Conservation (phyloP, 2,888 invertebrate genomes). For the Phasia obesa region DNA sequence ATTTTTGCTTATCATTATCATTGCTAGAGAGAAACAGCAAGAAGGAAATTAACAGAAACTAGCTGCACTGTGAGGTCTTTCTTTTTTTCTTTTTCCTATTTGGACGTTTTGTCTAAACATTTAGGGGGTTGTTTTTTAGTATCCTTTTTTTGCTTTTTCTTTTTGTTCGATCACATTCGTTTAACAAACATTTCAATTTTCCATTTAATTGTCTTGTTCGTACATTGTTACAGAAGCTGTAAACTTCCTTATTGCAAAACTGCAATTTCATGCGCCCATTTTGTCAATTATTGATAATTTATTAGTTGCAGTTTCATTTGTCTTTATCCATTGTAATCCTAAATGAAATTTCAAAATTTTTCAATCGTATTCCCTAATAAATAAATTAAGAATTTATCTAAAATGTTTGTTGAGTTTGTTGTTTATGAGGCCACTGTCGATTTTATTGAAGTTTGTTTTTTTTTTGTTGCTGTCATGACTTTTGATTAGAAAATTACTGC, state of each 20-base stretch:
- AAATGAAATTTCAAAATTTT: slow-evolving; percentile 29
- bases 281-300: slow-evolving; percentile 68
- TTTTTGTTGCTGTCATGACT: slow-evolving; percentile 28
- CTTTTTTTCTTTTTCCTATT: not conserved
- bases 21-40: not conserved
- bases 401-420: slow-evolving; percentile 39
- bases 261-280: slow-evolving; percentile 70
- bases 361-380: slow-evolving; percentile 9
- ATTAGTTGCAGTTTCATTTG: slow-evolving; percentile 61
- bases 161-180: not conserved
- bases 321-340: slow-evolving; percentile 12
- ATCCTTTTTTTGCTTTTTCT: slow-evolving; percentile 6
- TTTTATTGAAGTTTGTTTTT: slow-evolving; percentile 40
- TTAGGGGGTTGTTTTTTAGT: slow-evolving; percentile 43
- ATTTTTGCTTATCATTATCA: slow-evolving; percentile 59
- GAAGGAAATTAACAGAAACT: slow-evolving; percentile 5
- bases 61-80: slow-evolving; percentile 57
- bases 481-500: slow-evolving; percentile 62
- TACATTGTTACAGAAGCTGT: slow-evolving; percentile 66
- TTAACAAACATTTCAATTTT: slow-evolving; percentile 48
- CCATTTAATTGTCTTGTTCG: slow-evolving; percentile 63
- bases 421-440: slow-evolving; percentile 55
- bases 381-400: slow-evolving; percentile 36
- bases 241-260: slow-evolving; percentile 52
- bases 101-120: slow-evolving; percentile 50